These are phyloP conservation scores for Asbolus verrucosus DNA, from an alignment of 1,140 invertebrate genomes.

Conservation along the genomic window DNA sequence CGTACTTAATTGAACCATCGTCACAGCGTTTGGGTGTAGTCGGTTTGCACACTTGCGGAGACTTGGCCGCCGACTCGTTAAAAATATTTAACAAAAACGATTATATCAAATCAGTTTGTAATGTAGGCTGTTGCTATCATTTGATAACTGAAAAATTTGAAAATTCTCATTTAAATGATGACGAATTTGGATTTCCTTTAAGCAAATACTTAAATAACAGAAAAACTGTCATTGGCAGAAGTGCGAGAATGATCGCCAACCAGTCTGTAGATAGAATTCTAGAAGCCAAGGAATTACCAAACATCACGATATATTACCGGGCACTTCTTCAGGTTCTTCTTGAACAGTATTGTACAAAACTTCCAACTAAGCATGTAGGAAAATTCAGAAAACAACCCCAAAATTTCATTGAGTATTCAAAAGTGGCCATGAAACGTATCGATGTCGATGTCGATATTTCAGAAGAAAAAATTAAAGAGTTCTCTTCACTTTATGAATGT, in stretches of 20 bases:
- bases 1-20: constrained; percentile 64
- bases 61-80: constrained; percentile 80
- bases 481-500: constrained; percentile 66
- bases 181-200: constrained; percentile 74
- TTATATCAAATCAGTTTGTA: constrained; percentile 74
- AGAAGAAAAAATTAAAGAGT: constrained; percentile 65
- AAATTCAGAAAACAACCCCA: constrained; percentile 70
- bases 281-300: constrained; percentile 69
- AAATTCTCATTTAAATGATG: too few species aligned
- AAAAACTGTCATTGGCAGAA: constrained; percentile 74
- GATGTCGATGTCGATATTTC: constrained; percentile 61
- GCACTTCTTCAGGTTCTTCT: constrained; percentile 79
- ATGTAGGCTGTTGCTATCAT: constrained; percentile 93
- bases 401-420: constrained; percentile 74
- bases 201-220: constrained; percentile 72
- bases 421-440: constrained; percentile 72
- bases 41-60: constrained; percentile 92
- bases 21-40: constrained; percentile 69
- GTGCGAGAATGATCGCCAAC: constrained; percentile 85
- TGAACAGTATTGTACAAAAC: constrained; percentile 61
- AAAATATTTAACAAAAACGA: constrained; percentile 76
- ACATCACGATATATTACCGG: constrained; percentile 77
- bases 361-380: constrained; percentile 66
- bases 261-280: constrained; percentile 79
- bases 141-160: constrained; percentile 77